Conservation (phyloP, 1,140 invertebrate genomes). For the Planococcus citri region DNA sequence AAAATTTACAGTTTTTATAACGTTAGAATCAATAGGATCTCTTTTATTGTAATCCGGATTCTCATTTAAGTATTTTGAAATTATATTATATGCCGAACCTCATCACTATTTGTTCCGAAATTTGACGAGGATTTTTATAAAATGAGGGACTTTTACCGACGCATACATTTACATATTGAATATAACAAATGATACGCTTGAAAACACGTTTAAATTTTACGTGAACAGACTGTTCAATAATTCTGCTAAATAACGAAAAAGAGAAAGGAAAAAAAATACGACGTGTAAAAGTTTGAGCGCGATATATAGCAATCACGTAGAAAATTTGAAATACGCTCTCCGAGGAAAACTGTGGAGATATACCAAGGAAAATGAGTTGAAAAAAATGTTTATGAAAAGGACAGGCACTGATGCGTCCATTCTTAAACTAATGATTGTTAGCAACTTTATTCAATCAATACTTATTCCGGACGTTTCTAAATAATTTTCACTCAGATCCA, state of each 20-base stretch:
- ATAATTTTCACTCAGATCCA: no score
- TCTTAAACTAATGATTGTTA: background rate
- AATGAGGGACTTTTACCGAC: background rate
- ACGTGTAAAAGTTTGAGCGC: background rate
- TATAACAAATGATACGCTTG: background rate
- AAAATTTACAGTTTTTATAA: no score
- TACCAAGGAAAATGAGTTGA: slow-evolving; percentile 6
- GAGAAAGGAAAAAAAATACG: background rate
- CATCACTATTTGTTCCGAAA: no score
- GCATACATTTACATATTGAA: background rate
- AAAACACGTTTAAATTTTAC: background rate
- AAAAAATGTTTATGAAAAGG: slow-evolving; percentile 8
- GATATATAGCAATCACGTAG: background rate
- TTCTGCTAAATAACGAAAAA: background rate
- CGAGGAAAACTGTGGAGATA: background rate
- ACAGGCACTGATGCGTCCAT: background rate
- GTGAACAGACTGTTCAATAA: background rate
- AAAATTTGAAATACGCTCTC: background rate
- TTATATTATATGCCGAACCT: no score
- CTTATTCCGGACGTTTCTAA: no score
- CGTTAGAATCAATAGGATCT: no score
- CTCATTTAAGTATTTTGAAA: no score
- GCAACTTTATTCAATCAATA: slow-evolving; percentile 3
- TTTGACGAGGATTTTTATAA: background rate
- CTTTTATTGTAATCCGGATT: no score